Evolutionary conservation across 2,797 vertebrate genomes (phyloP), one percentile per base, ranked within the genome.

Genomic region (Chelonia mydas): DNA sequence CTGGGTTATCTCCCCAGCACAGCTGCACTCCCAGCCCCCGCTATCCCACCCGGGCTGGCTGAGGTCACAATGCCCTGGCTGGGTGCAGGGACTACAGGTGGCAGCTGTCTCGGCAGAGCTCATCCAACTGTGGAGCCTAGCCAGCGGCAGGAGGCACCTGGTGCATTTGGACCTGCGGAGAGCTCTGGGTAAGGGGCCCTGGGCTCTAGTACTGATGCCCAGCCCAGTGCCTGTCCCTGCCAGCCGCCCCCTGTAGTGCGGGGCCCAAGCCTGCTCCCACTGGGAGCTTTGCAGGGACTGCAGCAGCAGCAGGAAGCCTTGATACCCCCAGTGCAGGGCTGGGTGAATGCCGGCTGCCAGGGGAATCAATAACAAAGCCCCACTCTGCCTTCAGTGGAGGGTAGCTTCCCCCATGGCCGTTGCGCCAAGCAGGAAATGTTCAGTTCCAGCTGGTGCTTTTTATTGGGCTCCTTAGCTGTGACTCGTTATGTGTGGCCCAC

Each of bases 21-120:
- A 37, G 65, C n/a, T 21, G n/a, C 9, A n/a, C 41, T 25, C 37
- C 37, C 37, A 41, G 41, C 12, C 72, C 41, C 72, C 2, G 23
- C 41, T 15, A 5, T 6, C 23, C 37, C 23, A 47, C 25, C 25
- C 51, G 37, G 11, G 33, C 31, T 7, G 41, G 27, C 83, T 93
- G 92, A 93, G 49, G 87, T 93, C 92, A 93, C 59, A 93, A 93
- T 89, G 65, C 80, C 6, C 74, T 7, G 12, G 23, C 72, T 45
- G 17, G 49, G 41, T 8, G 4, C 72, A 74, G 41, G 16, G n/a
- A 6, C 72, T 74, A 23, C 21, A 2, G 21, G 41, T n/a, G 7
- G 37, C 23, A 45, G 41, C 74, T 76, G 23, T 27, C 72, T 76
- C 41, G 10, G 12, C 41, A 47, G 45, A 47, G 74, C 41, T 45